A percentile compares a stretch with the other conserved stretches of the same genome.
Conservation (phyloP, 2,888 invertebrate species). For the Phyllotreta cruciferae region DNA sequence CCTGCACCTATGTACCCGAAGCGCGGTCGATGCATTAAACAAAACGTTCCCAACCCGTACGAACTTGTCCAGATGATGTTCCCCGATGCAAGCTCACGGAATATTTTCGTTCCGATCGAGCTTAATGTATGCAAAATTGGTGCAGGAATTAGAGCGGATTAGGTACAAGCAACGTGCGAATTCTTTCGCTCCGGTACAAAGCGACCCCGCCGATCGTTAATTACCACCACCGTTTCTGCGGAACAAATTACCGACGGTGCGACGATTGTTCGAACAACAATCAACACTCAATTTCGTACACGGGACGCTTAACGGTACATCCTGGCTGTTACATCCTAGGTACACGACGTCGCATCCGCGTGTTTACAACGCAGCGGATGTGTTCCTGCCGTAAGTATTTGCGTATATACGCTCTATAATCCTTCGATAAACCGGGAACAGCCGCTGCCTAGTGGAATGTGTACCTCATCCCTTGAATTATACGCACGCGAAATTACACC, state of each 20-base stretch:
- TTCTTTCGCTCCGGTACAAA: no score
- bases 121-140: no score
- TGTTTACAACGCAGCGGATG: slow-evolving; percentile 25
- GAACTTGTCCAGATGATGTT: no score
- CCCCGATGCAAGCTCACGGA: no score
- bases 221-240: no score
- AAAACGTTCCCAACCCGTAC: slow-evolving; percentile 2
- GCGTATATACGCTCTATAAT: slow-evolving; percentile 17
- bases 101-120: no score
- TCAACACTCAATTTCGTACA: slow-evolving; percentile 29
- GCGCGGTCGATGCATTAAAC: slow-evolving; percentile 17
- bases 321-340: slow-evolving; percentile 16
- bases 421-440: slow-evolving; percentile 21
- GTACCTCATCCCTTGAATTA: no score
- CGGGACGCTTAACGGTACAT: slow-evolving; percentile 22
- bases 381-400: slow-evolving; percentile 16
- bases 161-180: no score
- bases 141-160: no score
- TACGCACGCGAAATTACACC: no score
- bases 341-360: slow-evolving; percentile 13
- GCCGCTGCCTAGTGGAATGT: not conserved
- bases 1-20: slow-evolving; percentile 1
- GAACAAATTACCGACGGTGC: slow-evolving; percentile 10
- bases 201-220: no score
- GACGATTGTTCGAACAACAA: slow-evolving; percentile 18